Conservation (phyloP, 2,888 invertebrate species). For the Morpho deidamia region DNA sequence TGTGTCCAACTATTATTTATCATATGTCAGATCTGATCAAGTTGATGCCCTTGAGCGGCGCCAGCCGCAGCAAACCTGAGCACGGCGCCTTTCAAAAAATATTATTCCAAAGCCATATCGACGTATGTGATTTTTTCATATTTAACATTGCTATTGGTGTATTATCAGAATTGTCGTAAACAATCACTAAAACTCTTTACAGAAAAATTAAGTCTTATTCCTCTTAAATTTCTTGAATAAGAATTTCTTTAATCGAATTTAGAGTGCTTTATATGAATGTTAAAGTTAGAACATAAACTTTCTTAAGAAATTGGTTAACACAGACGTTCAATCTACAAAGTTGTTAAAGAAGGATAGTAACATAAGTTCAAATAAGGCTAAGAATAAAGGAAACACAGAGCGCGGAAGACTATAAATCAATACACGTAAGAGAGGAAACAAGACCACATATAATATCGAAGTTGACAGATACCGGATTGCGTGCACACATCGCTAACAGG, state of each 20-base stretch:
- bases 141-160: constrained; percentile 29
- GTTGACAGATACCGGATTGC: constrained; percentile 71
- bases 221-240: no score
- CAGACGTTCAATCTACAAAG: no score
- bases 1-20: constrained; percentile 11
- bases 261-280: no score
- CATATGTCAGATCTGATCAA: constrained; percentile 52
- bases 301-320: background rate
- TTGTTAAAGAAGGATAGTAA: no score
- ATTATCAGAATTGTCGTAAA: constrained; percentile 38
- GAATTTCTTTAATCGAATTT: no score
- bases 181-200: no score
- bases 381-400: constrained; percentile 49
- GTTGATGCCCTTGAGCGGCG: constrained; percentile 64
- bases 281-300: background rate
- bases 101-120: constrained; percentile 45
- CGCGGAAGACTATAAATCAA: constrained; percentile 54
- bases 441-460: constrained; percentile 76
- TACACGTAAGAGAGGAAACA: constrained; percentile 50
- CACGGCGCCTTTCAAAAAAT: constrained; percentile 61
- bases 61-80: constrained; percentile 69
- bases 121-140: constrained; percentile 24
- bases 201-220: no score
- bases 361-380: constrained; percentile 49
- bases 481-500: constrained; percentile 75